These are phyloP conservation scores for Drosophila monieri DNA, from an alignment of 2,888 invertebrate species.

Conservation along the genomic window DNA sequence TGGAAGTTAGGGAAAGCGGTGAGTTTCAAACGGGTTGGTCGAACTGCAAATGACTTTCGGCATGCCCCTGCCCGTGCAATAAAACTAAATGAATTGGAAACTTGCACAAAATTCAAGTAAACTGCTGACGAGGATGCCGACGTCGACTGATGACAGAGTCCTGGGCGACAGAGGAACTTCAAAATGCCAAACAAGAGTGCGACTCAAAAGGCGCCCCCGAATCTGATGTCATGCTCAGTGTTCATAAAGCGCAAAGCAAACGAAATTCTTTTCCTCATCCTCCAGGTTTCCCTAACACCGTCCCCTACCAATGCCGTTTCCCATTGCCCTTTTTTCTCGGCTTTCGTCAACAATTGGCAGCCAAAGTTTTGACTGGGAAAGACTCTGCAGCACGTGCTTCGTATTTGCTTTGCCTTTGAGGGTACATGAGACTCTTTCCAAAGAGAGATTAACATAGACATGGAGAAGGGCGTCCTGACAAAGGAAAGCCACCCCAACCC, in stretches of 20 bases:
- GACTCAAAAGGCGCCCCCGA: slow-evolving; percentile 33
- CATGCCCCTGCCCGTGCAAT: slow-evolving; percentile 52
- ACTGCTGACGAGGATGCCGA: slow-evolving; percentile 51
- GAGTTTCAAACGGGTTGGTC: slow-evolving; percentile 64
- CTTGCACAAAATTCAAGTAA: slow-evolving; percentile 66
- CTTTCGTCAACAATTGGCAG: slow-evolving; percentile 52
- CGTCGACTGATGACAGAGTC: slow-evolving; percentile 34
- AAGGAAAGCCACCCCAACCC: slow-evolving; percentile 18
- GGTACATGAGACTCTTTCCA: slow-evolving; percentile 26
- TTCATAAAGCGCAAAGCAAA: slow-evolving; percentile 56
- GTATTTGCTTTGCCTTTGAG: slow-evolving; percentile 46
- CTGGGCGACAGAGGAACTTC: slow-evolving; percentile 44
- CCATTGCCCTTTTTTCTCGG: slow-evolving; percentile 25
- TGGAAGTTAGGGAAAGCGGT: slow-evolving; percentile 23
- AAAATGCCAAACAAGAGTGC: slow-evolving; percentile 36
- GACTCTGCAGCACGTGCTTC: slow-evolving; percentile 57
- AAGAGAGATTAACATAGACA: slow-evolving; percentile 22
- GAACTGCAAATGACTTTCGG: slow-evolving; percentile 71
- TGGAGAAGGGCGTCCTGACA: slow-evolving; percentile 6
- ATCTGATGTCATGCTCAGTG: slow-evolving; percentile 70
- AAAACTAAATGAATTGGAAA: slow-evolving; percentile 77
- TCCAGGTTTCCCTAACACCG: slow-evolving; percentile 5
- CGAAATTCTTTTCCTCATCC: slow-evolving; percentile 30
- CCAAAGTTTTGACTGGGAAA: slow-evolving; percentile 43
- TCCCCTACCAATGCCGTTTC: not conserved